Evolutionary conservation across 1,140 invertebrate genomes (phyloP).

Genomic region (Ylistrum balloti): DNA sequence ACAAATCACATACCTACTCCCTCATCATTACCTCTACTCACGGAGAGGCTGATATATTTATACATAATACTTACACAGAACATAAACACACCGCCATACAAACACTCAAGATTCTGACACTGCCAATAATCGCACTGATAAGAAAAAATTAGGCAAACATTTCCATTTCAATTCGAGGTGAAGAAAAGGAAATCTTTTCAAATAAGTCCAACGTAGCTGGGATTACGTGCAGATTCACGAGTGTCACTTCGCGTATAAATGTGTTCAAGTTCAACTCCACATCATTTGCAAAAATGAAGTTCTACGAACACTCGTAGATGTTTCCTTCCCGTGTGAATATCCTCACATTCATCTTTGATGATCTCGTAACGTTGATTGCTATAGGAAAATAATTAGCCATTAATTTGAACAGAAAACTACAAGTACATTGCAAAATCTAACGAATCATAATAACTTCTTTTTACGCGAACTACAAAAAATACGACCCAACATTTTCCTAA

Average conservation of each 20-base stretch:
- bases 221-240: background rate
- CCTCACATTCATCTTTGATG: too few relatives aligned
- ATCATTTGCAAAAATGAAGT: background rate
- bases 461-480: too few relatives aligned
- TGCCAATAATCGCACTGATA: constrained; percentile 5
- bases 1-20: constrained; percentile 2
- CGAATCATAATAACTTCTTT: too few relatives aligned
- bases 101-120: constrained; percentile 16
- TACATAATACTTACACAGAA: constrained; percentile 36
- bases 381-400: too few relatives aligned
- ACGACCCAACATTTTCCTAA: too few relatives aligned
- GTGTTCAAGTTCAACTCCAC: background rate
- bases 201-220: background rate
- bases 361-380: too few relatives aligned
- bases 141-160: constrained; percentile 35
- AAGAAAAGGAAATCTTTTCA: background rate
- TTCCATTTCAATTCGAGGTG: constrained; percentile 38
- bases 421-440: too few relatives aligned
- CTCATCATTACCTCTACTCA: background rate
- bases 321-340: background rate
- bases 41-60: constrained; percentile 26
- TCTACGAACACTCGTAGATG: background rate
- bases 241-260: constrained; percentile 25
- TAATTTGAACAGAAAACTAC: too few relatives aligned
- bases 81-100: constrained; percentile 17